phyloP scores from a whole-genome alignment of 2,888 invertebrate genomes.

The Lapara coniferarum region DNA sequence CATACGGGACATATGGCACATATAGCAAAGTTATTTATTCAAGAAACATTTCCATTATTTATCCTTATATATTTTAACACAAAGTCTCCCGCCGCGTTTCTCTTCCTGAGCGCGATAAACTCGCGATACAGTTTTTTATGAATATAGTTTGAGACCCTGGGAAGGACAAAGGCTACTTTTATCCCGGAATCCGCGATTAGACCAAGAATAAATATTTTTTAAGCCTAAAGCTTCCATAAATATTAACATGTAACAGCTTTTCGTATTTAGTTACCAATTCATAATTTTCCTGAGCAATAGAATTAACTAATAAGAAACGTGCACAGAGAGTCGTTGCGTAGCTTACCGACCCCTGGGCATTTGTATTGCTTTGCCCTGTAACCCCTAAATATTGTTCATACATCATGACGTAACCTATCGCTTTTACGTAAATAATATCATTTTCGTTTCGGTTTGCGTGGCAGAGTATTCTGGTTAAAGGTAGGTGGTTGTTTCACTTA shows the following conservation, averaged over 20 bases:
- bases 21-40: too few species aligned
- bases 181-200: too few species aligned
- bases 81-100: too few species aligned
- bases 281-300: slow-evolving; percentile 7
- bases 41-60: too few species aligned
- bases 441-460: not conserved
- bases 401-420: slow-evolving; percentile 25
- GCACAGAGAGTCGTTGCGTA: slow-evolving; percentile 33
- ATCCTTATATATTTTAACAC: too few species aligned
- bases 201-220: too few species aligned
- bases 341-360: slow-evolving; percentile 43
- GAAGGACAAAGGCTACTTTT: too few species aligned
- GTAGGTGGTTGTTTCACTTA: too few species aligned
- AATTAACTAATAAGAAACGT: slow-evolving; percentile 34
- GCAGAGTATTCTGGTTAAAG: not conserved
- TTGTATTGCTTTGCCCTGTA: slow-evolving; percentile 34
- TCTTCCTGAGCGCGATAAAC: too few species aligned
- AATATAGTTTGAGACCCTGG: too few species aligned
- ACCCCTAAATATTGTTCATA: slow-evolving; percentile 32
- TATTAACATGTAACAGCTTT: not conserved
- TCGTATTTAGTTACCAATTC: slow-evolving; percentile 24
- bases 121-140: too few species aligned
- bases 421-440: slow-evolving; percentile 2
- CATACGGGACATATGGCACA: too few species aligned
- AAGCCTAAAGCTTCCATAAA: not conserved